Percentiles rank a stretch among this genome's conserved stretches.
Evolutionary conservation across 2,113 vertebrate species (phyloP).

Genomic region (Cheirogaleus medius): DNA sequence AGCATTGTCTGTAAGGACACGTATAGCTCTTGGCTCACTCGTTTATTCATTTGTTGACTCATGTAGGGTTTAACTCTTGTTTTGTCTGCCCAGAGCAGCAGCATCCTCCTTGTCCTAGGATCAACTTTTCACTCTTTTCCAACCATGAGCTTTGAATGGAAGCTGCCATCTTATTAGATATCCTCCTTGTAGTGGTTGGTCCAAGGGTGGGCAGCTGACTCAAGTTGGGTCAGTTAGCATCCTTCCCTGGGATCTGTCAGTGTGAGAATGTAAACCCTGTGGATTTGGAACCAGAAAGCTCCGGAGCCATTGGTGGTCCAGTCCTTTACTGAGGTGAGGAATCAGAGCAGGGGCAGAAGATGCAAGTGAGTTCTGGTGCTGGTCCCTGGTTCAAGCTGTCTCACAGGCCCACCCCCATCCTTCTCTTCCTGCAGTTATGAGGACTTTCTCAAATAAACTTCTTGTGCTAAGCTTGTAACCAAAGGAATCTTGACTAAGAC

Average conservation of each 20-base stretch:
- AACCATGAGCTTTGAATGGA: neutral
- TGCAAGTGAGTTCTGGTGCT: neutral
- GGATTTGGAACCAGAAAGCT: neutral
- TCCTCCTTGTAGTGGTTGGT: neutral
- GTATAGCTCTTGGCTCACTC: neutral
- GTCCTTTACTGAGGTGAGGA: neutral
- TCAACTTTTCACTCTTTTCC: neutral
- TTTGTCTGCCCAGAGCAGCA: neutral
- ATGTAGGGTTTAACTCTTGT: neutral
- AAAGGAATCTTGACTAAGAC: neutral
- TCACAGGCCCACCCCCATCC: neutral
- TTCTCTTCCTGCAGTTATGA: neutral
- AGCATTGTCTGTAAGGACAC: neutral
- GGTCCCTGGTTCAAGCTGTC: neutral
- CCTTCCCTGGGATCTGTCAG: neutral
- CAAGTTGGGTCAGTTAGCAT: neutral
- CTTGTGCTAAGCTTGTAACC: neutral
- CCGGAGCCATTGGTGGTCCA: neutral
- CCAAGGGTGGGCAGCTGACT: neutral
- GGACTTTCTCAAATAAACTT: neutral
- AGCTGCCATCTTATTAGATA: neutral
- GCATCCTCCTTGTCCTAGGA: neutral
- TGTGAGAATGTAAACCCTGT: neutral
- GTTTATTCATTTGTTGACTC: neutral
- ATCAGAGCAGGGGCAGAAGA: neutral